A percentile compares a stretch with the other conserved stretches of the same genome.
Evolutionary conservation across 2,888 invertebrate species (phyloP).

Genomic region (Pecten maximus): DNA sequence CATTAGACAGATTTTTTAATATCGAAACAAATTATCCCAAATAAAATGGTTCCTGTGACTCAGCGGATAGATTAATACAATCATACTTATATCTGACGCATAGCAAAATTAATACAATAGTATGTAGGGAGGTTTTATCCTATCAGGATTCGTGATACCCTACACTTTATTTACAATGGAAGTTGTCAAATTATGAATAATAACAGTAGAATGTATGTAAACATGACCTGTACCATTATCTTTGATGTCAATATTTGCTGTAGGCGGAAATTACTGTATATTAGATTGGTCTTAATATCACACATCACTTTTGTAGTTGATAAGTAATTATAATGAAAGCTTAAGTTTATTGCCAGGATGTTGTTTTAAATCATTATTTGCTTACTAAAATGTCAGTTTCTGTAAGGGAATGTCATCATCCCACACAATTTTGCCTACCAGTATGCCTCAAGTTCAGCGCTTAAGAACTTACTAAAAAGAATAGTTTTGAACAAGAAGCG

Average conservation of each 20-base stretch:
- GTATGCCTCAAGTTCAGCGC: neutral
- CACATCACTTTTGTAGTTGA: neutral
- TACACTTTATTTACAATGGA: neutral
- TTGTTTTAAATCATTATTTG: neutral
- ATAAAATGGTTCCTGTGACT: neutral
- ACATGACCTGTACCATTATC: neutral
- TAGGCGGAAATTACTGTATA: neutral
- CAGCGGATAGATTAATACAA: neutral
- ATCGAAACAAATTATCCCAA: neutral
- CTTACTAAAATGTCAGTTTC: neutral
- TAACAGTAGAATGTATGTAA: constrained; percentile 7
- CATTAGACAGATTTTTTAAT: neutral
- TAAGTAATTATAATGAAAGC: neutral
- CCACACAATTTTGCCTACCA: neutral
- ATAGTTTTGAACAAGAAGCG: no score
- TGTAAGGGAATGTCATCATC: neutral
- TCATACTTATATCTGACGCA: neutral
- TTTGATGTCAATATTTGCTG: neutral
- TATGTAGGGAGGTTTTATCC: neutral
- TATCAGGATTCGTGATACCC: neutral
- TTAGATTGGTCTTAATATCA: neutral
- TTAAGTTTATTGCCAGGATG: neutral
- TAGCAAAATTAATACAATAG: neutral
- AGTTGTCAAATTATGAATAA: neutral
- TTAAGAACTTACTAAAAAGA: no score